Percentiles rank a stretch among this genome's conserved stretches.
Conservation (phyloP, 92 coral and sea anemone genomes). For the Metridium senile region DNA sequence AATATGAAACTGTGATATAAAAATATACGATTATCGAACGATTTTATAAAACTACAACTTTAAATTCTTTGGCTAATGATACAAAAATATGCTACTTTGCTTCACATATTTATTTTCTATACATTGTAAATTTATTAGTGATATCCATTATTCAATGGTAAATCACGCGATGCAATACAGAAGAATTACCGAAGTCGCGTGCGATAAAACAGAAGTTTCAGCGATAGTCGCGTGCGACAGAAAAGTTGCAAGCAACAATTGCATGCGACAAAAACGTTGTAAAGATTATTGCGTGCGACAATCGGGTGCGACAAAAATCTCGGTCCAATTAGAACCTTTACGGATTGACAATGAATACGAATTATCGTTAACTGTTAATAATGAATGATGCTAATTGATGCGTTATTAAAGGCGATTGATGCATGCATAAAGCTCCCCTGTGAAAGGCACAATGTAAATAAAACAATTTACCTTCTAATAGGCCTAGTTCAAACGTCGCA, state of each 20-base stretch:
- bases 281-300: background rate
- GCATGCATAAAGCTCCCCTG: too few species aligned
- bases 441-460: too few species aligned
- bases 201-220: background rate
- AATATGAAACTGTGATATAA: background rate
- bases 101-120: slow-evolving; percentile 31
- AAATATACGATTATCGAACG: background rate
- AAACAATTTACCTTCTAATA: too few species aligned
- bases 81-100: slow-evolving; percentile 26
- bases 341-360: background rate
- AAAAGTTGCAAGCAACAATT: background rate
- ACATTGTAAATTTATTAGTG: slow-evolving; percentile 1
- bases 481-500: too few species aligned
- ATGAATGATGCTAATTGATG: too few species aligned
- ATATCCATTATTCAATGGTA: background rate
- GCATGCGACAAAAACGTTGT: background rate
- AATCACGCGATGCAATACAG: background rate
- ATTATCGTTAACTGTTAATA: background rate
- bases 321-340: background rate
- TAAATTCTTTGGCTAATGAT: slow-evolving; percentile 6
- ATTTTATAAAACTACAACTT: slow-evolving; percentile 14
- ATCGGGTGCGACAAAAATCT: background rate
- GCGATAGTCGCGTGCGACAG: background rate
- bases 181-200: background rate
- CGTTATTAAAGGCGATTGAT: too few species aligned